Percentiles rank a stretch among this genome's conserved stretches.
Evolutionary conservation across 1,140 invertebrate species (phyloP).

Genomic region (Leptinotarsa defecta): DNA sequence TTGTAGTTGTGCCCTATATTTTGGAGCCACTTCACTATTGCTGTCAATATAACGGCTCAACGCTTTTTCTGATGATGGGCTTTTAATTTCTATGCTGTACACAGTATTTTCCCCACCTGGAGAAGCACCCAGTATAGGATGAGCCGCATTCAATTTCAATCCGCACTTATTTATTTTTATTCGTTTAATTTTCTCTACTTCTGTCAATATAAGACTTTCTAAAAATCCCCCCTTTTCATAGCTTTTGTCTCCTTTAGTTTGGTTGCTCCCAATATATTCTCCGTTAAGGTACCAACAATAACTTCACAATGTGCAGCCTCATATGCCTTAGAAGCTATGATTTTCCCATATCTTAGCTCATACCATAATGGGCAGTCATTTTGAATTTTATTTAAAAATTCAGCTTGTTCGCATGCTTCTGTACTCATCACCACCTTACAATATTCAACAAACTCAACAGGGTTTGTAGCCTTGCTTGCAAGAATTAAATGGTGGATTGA

Average conservation of each 20-base stretch:
- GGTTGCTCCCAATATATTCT: conserved; percentile 47
- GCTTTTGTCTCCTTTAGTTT: conserved; percentile 45
- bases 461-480: conserved; percentile 24
- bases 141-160: no score
- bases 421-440: conserved; percentile 30
- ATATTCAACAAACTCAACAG: conserved; percentile 32
- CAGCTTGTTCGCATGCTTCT: conserved; percentile 31
- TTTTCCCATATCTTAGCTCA: conserved; percentile 50
- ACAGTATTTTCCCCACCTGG: conserved; percentile 39
- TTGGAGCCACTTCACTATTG: conserved; percentile 36
- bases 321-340: conserved; percentile 53
- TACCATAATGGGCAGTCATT: conserved; percentile 44
- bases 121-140: no score
- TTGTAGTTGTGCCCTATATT: conserved; percentile 47
- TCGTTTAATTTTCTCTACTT: no score
- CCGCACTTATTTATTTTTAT: no score
- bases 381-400: conserved; percentile 38
- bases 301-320: conserved; percentile 29
- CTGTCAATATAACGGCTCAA: conserved; percentile 36
- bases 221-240: no score
- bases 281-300: conserved; percentile 45
- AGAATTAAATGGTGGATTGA: no score
- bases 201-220: no score
- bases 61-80: conserved; percentile 41
- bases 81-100: conserved; percentile 52